A percentile compares a stretch with the other conserved stretches of the same genome.
Evolutionary conservation across 2,888 invertebrate species (phyloP).

Genomic region (Troides aeacus): DNA sequence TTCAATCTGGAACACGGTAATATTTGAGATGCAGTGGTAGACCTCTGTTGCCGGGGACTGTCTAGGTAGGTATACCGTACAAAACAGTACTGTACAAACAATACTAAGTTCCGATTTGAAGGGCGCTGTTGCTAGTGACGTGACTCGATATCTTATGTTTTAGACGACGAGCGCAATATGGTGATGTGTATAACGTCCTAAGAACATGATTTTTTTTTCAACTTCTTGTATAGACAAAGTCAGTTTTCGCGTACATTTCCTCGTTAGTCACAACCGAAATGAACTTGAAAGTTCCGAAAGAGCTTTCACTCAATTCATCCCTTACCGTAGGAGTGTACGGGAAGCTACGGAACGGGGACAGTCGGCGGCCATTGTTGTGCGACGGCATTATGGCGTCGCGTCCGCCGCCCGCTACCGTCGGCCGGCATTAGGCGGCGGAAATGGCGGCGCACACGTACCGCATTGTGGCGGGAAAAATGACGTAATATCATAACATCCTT

Average conservation of each 20-base stretch:
- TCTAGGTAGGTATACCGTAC: too few relatives aligned
- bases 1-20: too few relatives aligned
- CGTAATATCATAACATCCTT: constrained; percentile 78
- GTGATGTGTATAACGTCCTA: too few relatives aligned
- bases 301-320: constrained; percentile 18
- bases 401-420: constrained; percentile 28
- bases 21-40: too few relatives aligned
- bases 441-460: constrained; percentile 62
- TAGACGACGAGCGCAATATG: too few relatives aligned
- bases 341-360: constrained; percentile 47
- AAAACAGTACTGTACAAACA: too few relatives aligned
- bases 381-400: constrained; percentile 39
- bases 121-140: too few relatives aligned
- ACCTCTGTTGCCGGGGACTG: too few relatives aligned
- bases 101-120: too few relatives aligned
- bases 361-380: constrained; percentile 34
- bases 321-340: constrained; percentile 13
- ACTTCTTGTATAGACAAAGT: neutral
- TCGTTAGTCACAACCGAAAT: neutral
- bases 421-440: constrained; percentile 70
- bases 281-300: constrained; percentile 11
- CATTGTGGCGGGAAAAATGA: constrained; percentile 75
- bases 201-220: too few relatives aligned
- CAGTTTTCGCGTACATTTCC: too few relatives aligned
- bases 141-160: too few relatives aligned